Evolutionary conservation across 2,888 invertebrate species (phyloP).

Genomic region (Drosophila flavopinicola): DNA sequence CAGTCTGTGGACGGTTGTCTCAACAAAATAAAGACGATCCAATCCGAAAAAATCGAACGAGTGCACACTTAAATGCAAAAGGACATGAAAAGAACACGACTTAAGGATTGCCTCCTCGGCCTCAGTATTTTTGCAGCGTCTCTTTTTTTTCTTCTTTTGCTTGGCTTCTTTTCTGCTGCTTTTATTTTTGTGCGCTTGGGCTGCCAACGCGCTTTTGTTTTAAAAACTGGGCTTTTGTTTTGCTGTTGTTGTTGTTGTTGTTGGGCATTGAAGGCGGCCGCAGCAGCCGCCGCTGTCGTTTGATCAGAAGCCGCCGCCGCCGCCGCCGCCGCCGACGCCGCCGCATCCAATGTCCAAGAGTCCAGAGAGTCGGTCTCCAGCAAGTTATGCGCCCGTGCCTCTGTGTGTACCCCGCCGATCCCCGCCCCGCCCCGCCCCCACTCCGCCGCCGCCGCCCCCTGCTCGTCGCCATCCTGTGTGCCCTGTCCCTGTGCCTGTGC

Average conservation of each 20-base stretch:
- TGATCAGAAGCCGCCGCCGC: slow-evolving; percentile 69
- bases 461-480: not conserved
- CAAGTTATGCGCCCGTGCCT: slow-evolving; percentile 60
- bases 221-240: slow-evolving; percentile 39
- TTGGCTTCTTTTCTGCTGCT: slow-evolving; percentile 16
- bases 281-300: slow-evolving; percentile 56
- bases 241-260: slow-evolving; percentile 44
- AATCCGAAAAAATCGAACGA: slow-evolving; percentile 69
- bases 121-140: slow-evolving; percentile 7
- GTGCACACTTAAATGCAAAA: slow-evolving; percentile 78
- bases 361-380: slow-evolving; percentile 27
- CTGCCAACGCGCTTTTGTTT: slow-evolving; percentile 77
- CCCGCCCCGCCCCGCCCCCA: not conserved
- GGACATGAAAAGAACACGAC: slow-evolving; percentile 78
- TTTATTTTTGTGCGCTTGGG: slow-evolving; percentile 27
- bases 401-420: not conserved
- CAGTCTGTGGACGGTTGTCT: slow-evolving; percentile 49
- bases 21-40: slow-evolving; percentile 71
- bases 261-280: slow-evolving; percentile 59
- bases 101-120: slow-evolving; percentile 63
- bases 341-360: slow-evolving; percentile 29
- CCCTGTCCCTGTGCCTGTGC: not conserved
- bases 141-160: slow-evolving; percentile 2
- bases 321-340: slow-evolving; percentile 24
- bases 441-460: not conserved